These are phyloP conservation scores for Meloidogyne hapla DNA, from an alignment of 1,140 invertebrate species.

Conservation along the genomic window DNA sequence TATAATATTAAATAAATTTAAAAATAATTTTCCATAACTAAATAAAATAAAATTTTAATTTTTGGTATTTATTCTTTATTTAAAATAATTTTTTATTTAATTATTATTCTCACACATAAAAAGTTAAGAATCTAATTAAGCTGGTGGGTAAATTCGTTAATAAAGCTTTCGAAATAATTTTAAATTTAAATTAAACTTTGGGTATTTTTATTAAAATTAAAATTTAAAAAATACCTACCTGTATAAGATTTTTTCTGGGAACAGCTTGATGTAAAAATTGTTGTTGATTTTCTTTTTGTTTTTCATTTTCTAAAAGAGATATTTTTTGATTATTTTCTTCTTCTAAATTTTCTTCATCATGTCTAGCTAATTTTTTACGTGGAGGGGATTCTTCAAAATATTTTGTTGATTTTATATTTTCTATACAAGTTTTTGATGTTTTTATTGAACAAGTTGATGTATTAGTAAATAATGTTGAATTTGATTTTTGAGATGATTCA, in stretches of 20 bases:
- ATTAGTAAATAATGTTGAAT: neutral
- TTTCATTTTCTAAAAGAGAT: neutral
- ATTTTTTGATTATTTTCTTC: neutral
- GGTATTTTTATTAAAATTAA: neutral
- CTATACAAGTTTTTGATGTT: slow-evolving; percentile 11
- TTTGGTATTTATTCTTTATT: too few relatives aligned
- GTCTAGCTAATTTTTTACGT: slow-evolving; percentile 5
- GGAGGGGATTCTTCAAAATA: neutral
- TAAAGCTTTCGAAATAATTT: too few relatives aligned
- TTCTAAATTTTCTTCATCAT: neutral
- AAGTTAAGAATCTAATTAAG: too few relatives aligned
- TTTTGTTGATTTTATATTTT: neutral
- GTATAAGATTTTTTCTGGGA: slow-evolving; percentile 2
- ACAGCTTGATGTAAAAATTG: neutral
- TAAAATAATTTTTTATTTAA: too few relatives aligned
- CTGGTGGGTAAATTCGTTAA: too few relatives aligned
- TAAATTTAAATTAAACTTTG: too few relatives aligned
- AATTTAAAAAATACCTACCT: neutral
- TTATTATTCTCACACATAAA: too few relatives aligned
- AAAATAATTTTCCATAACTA: too few relatives aligned
- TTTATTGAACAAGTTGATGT: too few relatives aligned
- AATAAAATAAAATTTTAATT: too few relatives aligned
- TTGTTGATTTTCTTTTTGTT: neutral
- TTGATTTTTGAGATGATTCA: neutral
- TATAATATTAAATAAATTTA: too few relatives aligned